Base-by-base conservation (phyloP, 2,797 vertebrate genomes). In the Anguilla pacifica region DNA sequence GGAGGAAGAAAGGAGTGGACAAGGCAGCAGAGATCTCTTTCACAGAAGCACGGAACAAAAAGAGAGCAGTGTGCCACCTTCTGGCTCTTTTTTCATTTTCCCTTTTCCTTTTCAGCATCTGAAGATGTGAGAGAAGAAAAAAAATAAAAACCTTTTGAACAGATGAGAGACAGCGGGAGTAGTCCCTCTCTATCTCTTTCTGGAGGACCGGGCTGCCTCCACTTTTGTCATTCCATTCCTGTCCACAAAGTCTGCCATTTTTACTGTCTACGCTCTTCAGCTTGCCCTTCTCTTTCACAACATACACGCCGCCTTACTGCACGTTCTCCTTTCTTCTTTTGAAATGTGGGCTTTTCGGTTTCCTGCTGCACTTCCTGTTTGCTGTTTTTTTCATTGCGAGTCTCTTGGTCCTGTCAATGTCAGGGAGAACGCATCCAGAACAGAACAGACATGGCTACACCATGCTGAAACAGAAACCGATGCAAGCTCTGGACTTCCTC, bases 11-110 rank as follows among this genome's bases (percentile, higher is more conserved):
- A 94, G 92, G 90, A 94, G 92, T 94, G 94, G 94, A 92, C 92
- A 94, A 93, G 94, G 92, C 96, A n/a, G 93, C 94, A 95, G 95
- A 95, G 93, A 95, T 94, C 92, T 95, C 93, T 95, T 96, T 95
- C 95, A 95, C 94, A 92, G 94, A 94, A 94, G 92, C 94, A 91
- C 90, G 89, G 92, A 93, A 94, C 93, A 95, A 94, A 96, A 94
- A 96, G 95, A 95, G 95, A 95, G 94, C 96, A 96, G 94, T 96
- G 97, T 98, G 98, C 98, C 98, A 97, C 97, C 98, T 98, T 98
- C 98, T 98, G 98, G 97, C 95, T 95, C 96, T 95, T 96, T 96
- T 93, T 92, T 53, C 88, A 91, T 94, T 94, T 94, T 94, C 95
- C 94, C 88, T 82, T 81, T 93, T 94, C 88, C 91, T 94, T 94